phyloP scores from a whole-genome alignment of 2,888 invertebrate species.

The Cosmorhoe ocellata region DNA sequence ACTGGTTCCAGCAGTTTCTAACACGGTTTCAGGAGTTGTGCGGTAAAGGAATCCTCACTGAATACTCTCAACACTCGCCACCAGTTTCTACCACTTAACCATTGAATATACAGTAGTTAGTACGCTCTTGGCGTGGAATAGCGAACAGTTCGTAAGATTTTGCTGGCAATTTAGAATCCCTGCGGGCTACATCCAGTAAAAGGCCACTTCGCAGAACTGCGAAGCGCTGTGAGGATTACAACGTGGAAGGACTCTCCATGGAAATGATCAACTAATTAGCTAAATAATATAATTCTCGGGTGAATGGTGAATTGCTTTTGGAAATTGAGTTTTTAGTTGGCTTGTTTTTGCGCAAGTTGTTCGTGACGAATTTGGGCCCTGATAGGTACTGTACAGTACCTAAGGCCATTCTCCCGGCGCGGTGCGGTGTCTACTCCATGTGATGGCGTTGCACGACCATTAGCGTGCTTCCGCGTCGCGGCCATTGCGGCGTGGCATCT shows the following conservation, averaged over 20 bases:
- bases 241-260: slow-evolving; percentile 14
- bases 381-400: no score
- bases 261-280: slow-evolving; percentile 19
- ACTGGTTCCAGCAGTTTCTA: slow-evolving; percentile 30
- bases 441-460: slow-evolving; percentile 15
- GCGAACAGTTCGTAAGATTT: slow-evolving; percentile 34
- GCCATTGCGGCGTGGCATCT: slow-evolving; percentile 6
- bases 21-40: slow-evolving; percentile 45
- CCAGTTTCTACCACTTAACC: slow-evolving; percentile 1
- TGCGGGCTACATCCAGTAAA: slow-evolving; percentile 39
- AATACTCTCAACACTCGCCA: no score
- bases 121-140: slow-evolving; percentile 18
- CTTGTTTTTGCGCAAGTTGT: neutral
- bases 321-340: neutral
- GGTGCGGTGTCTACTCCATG: slow-evolving; percentile 2
- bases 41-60: slow-evolving; percentile 40
- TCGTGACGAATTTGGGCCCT: no score
- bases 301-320: neutral
- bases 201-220: slow-evolving; percentile 28
- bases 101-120: slow-evolving; percentile 14
- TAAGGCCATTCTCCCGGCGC: no score
- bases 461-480: slow-evolving; percentile 39
- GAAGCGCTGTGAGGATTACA: slow-evolving; percentile 20
- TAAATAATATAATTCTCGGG: neutral
- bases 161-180: slow-evolving; percentile 44